phyloP scores from a whole-genome alignment of 2,888 invertebrate species.

The Cerastis leucographa region DNA sequence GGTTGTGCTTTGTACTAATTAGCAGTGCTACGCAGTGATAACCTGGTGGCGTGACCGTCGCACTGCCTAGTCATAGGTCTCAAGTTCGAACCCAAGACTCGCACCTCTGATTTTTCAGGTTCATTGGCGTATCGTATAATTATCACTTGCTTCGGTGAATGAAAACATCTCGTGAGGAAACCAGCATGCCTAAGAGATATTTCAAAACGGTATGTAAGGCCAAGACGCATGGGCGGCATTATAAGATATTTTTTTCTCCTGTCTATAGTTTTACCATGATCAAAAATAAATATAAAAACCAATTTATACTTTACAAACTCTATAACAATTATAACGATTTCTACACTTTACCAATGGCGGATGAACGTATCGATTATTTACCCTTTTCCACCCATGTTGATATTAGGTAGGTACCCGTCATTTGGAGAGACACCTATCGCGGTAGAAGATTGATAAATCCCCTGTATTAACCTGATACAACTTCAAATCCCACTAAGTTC shows the following conservation, averaged over 20 bases:
- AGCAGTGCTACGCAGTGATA: too few species aligned
- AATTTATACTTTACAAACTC: background rate
- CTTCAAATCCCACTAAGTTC: slow-evolving; percentile 15
- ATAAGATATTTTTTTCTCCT: background rate
- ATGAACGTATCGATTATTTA: background rate
- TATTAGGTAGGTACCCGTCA: background rate
- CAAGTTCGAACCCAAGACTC: too few species aligned
- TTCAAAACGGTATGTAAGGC: too few species aligned
- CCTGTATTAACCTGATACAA: background rate
- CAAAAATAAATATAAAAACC: background rate
- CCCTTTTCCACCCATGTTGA: background rate
- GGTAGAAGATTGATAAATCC: background rate
- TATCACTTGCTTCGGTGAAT: too few species aligned
- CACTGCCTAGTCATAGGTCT: too few species aligned
- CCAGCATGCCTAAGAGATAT: too few species aligned
- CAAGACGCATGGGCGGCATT: too few species aligned
- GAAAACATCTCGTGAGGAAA: too few species aligned
- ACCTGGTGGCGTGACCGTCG: too few species aligned
- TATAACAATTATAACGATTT: background rate
- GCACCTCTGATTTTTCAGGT: too few species aligned
- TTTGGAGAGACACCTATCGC: background rate
- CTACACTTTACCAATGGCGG: background rate
- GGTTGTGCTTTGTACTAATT: background rate
- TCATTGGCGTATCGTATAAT: too few species aligned
- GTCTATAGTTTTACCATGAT: background rate